Percentiles rank a stretch among this genome's conserved stretches.
Evolutionary conservation across 2,797 vertebrate genomes (phyloP).

Genomic region (Acropternis orthonyx): DNA sequence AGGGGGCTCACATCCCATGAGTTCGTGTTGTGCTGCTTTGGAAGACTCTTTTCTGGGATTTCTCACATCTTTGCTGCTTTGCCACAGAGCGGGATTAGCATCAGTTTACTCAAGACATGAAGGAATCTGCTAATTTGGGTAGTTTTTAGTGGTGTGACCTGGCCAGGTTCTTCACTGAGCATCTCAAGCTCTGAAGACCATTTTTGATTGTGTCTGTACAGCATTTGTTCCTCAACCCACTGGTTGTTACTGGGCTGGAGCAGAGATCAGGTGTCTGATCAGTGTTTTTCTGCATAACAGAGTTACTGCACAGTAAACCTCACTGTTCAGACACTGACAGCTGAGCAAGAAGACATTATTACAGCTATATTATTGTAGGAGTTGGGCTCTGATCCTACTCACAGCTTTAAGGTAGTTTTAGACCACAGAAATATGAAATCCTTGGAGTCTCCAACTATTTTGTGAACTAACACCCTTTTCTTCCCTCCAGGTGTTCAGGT

Average conservation of each 20-base stretch:
- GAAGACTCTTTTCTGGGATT: background rate
- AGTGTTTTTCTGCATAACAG: background rate
- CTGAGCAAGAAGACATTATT: background rate
- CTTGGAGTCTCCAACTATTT: background rate
- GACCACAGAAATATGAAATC: background rate
- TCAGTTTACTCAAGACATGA: background rate
- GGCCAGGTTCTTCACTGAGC: background rate
- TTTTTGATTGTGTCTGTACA: background rate
- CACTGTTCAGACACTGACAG: background rate
- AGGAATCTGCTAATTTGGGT: background rate
- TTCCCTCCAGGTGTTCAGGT: conserved; percentile 87
- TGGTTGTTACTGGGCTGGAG: background rate
- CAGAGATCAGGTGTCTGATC: background rate
- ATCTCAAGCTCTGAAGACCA: background rate
- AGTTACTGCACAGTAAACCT: background rate
- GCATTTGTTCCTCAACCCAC: background rate
- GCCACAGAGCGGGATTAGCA: background rate
- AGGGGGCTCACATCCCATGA: background rate
- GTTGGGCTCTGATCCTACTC: background rate
- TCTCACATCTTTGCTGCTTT: accelerated
- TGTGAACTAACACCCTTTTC: background rate
- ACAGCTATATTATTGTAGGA: background rate
- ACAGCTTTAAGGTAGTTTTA: background rate
- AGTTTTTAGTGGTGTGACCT: background rate
- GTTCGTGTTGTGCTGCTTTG: accelerated